Evolutionary conservation across 92 coral and sea anemone species (phyloP), one percentile per base, ranked within the genome.

Genomic region (Scolanthus callimorphus): DNA sequence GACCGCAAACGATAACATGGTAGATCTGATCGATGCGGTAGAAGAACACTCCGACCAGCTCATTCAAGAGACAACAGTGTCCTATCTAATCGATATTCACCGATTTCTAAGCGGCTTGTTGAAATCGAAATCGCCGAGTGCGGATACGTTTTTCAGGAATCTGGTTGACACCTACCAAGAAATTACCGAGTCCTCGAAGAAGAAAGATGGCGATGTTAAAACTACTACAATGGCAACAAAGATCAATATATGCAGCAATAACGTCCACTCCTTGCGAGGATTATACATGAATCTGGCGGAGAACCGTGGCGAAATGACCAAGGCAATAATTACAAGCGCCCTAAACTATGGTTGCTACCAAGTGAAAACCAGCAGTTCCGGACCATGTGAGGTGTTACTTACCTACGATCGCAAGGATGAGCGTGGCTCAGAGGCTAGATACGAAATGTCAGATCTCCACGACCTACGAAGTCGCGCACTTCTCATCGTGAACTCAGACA

Each of bases 41-140:
- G 98, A 92, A 53, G 98, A 92, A 53, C 98, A 84, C 63, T 92
- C 98, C 3, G 98, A 92, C 48, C 96, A 88, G 43, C 83, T 82
- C 46, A 90, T 92, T 26, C 91, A 90, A 6, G 98, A 84, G 55
- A 79, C 98, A 13, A 73, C 69, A 1, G 98, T 92, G 44, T 92
- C 98, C 3, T 82, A 92, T 56, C 88, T 92, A 38, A 92, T 92
- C 48, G 98, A 88, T 49, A 84, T 84, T 19, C 98, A 92, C 55
- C 71, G 96, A 23, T 92, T 92, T 73, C 54, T 92, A 2, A 80
- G 89, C 24, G 71, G 60, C 31, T 56, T 89, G 24, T 34, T 92
- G 3, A 65, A 64, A 26, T 63, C 45, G 37, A 69, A 50, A 20
- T 70, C 72, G 0, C 12, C 29, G 10, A 59, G 63, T 45, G 82